Evolutionary conservation across 1,140 invertebrate species (phyloP).

Genomic region (Papilio dardanus): DNA sequence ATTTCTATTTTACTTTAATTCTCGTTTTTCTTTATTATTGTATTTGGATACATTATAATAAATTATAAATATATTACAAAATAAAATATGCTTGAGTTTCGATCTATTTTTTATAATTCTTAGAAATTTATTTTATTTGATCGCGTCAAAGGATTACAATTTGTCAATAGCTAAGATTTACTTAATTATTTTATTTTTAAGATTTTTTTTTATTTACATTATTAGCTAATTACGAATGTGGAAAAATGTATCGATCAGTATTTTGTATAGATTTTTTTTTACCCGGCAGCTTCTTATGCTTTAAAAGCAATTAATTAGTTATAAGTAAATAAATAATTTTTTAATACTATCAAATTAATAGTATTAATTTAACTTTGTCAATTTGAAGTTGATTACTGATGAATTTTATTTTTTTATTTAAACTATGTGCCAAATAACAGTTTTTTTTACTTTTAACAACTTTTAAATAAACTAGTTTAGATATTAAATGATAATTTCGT

Average conservation of each 20-base stretch:
- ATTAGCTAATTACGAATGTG: background rate
- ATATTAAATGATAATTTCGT: background rate
- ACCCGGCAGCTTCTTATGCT: slow-evolving; percentile 7
- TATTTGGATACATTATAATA: too few relatives aligned
- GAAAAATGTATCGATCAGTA: background rate
- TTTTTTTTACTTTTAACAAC: background rate
- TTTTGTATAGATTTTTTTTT: slow-evolving; percentile 13
- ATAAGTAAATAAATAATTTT: slow-evolving; percentile 9
- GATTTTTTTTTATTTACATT: slow-evolving; percentile 1
- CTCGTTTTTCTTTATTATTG: too few relatives aligned
- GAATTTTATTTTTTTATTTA: background rate
- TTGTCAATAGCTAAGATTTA: background rate
- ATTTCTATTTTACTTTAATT: too few relatives aligned
- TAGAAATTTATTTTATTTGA: too few relatives aligned
- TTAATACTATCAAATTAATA: background rate
- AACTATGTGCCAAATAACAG: slow-evolving; percentile 13
- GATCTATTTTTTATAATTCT: too few relatives aligned
- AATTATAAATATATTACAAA: too few relatives aligned
- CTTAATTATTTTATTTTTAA: background rate
- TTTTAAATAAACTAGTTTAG: background rate
- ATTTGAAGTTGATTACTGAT: background rate
- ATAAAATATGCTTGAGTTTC: too few relatives aligned
- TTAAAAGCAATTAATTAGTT: slow-evolving; percentile 7
- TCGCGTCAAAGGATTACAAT: background rate
- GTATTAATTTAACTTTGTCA: background rate